A percentile compares a stretch with the other conserved stretches of the same genome.
These are phyloP conservation scores for Pantherophis alleghaniensis DNA, from an alignment of 2,797 vertebrate species.

Conservation along the genomic window DNA sequence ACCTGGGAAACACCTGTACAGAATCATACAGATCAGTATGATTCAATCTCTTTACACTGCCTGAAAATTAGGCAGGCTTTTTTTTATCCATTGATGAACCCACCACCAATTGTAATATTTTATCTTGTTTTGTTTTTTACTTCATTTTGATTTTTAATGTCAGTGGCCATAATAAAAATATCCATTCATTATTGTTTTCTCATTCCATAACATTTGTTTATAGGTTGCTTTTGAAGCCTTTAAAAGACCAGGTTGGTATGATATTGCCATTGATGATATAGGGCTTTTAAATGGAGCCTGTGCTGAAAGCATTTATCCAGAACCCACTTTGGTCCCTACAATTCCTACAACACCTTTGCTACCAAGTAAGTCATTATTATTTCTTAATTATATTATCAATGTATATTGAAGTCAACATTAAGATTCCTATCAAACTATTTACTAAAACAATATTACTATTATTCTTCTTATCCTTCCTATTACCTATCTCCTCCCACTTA, in stretches of 20 bases:
- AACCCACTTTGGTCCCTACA: slow-evolving; percentile 81
- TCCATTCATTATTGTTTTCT: neutral
- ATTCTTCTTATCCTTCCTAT: too few relatives aligned
- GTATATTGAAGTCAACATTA: neutral
- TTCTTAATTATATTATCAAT: neutral
- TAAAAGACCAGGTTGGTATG: slow-evolving; percentile 70
- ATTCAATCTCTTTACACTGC: neutral
- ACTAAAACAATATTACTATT: too few relatives aligned
- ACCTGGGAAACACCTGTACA: neutral
- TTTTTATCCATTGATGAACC: neutral
- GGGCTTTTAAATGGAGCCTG: slow-evolving; percentile 76
- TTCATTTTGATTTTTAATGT: neutral
- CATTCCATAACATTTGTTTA: neutral
- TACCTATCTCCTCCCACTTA: too few relatives aligned
- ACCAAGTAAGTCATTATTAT: slow-evolving; percentile 74
- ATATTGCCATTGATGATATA: slow-evolving; percentile 90
- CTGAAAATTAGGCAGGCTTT: neutral
- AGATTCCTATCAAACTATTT: slow-evolving; percentile 1
- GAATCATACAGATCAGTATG: neutral
- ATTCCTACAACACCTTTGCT: slow-evolving; percentile 61
- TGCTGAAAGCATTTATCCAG: slow-evolving; percentile 70
- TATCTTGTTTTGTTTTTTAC: neutral
- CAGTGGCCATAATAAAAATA: neutral
- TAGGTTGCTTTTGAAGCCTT: slow-evolving; percentile 86
- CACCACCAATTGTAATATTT: neutral